Base-by-base conservation (phyloP, 2,888 invertebrate species). In the Lepidocyrtoides sp. region DNA sequence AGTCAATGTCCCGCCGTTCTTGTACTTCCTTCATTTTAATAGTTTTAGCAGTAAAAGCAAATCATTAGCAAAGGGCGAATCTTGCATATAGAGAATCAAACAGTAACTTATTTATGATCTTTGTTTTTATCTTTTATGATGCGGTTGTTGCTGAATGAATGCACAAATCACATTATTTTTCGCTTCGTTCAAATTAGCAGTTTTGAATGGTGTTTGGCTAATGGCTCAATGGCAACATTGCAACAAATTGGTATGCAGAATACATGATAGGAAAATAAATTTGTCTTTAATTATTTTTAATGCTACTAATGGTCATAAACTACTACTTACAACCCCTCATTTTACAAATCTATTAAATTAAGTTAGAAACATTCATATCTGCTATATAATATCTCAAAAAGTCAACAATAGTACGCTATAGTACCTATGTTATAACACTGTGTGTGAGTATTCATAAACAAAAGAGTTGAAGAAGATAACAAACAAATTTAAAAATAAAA, bases 241-340 rank as follows among this genome's bases (percentile, higher is more conserved):
- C 2, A 63, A 14, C 17, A 57, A 20, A 20, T 2, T 57, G 57
- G 20, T 17, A 57, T 20, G 57, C 20, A 57, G 4, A 36, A 7
- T 36, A 36, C 2, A n/a, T 36, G 36, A 7, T 36, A 36, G 7
- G 36, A 57, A 57, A 17, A 20, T 20, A 20, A 57, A 12, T 63
- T 26, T 32, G 29, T 32, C 60, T 48, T 75, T 75, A 48, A 75
- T 75, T 75, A 75, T 75, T 75, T 44, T 2, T 75, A 75, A 75
- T 75, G 48, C 75, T 75, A n/a, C n/a, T n/a, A n/a, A n/a, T n/a
- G 75, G 26, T 75, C 48, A 48, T 41, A 41, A n/a, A 36, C 2
- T 36, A 7, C 36, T 4, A 36, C 3, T 36, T 36, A 36, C 7
- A 36, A 36, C 36, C 7, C 36, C 7, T 36, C 7, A 2, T 36